Evolutionary conservation across 2,888 invertebrate species (phyloP), one percentile per base, ranked within the genome.

Genomic region (Choreutis nemorana): DNA sequence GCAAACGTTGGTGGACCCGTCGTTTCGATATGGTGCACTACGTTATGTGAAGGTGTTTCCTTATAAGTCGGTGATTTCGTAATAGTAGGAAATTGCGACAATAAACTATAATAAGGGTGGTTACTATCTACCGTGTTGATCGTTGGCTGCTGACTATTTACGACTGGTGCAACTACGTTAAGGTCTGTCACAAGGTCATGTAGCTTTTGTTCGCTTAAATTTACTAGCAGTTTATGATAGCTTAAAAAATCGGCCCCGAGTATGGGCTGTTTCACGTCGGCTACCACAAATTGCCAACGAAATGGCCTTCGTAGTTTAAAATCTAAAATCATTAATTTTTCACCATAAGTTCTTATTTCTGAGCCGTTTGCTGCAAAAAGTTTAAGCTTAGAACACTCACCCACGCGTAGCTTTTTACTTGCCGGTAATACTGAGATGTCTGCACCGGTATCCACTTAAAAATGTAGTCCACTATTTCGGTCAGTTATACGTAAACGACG

Each of bases 1-100:
- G 50, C 48, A 26, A 35, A 34, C 2, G 55, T 45, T 0, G 61
- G 56, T 11, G 55, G 51, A 3, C 59, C 62, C 0, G 37, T 35
- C 3, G 62, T 59, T 29, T 48, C 36, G 1, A 62, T 56, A 26
- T 46, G 35, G 30, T 57, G 60, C 0, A 16, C 21, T 1, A 42
- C 42, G 6, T 29, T 21, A 23, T 48, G 40, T 8, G 31, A 23
- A 0, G 40, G 26, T 0, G 30, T n/a, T 4, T 40, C 34, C 23
- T 34, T 42, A 4, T 43, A 42, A n/a, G 30, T 34, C 1, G 32
- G 22, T 1, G 40, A 39, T 26, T 37, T 41, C 3, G 42, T 42
- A 4, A 45, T 37, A 2, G 43, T 41, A 1, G 41, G 34, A 14
- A 24, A 44, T 16, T 36, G 16, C 9, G 32, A 21, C 14, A 39